Evolutionary conservation across 1,140 invertebrate species (phyloP), one percentile per base, ranked within the genome.

Genomic region (Drosophila punjabiensis): DNA sequence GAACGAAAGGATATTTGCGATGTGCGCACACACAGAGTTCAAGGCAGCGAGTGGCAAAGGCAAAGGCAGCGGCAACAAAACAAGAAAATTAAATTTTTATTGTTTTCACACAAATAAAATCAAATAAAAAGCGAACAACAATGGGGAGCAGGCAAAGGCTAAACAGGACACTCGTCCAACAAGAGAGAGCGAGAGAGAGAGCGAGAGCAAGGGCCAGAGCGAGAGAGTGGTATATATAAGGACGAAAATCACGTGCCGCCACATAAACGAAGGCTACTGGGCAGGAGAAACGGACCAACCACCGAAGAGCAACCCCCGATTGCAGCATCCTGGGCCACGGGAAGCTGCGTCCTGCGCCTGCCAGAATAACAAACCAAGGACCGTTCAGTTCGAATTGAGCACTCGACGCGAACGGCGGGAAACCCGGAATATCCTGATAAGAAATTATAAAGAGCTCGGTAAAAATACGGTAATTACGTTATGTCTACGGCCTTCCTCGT

Each of bases 31-130:
- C 32, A 56, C 63, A 58, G n/a, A 56, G 55, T 58, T 90, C 82
- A 85, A 89, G 79, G 75, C 76, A 76, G 62, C 74, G 47, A 74
- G 47, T 62, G 71, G 71, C 70, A 47, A 47, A 64, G 67, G 74
- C 81, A 81, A 76, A 89, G 71, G 71, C 71, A 53, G 45, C 43
- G 70, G 66, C 81, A 82, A 82, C 88, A 85, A 84, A 92, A 92
- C 91, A 92, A 91, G 90, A 92, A 92, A 92, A 92, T 92, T 92
- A 92, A 92, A 89, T 88, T 92, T 92, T 92, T 92, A 92, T 92
- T 92, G 87, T 92, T 92, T 91, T 92, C 84, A 91, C 84, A 91
- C 91, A 92, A 87, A 90, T 87, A 91, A 91, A 91, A 91, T 84
- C 88, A 92, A 92, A 92, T 92, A 92, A 91, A 91, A 91, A 80